Conservation (phyloP, 2,888 invertebrate genomes). For the Xestobium rufovillosum region DNA sequence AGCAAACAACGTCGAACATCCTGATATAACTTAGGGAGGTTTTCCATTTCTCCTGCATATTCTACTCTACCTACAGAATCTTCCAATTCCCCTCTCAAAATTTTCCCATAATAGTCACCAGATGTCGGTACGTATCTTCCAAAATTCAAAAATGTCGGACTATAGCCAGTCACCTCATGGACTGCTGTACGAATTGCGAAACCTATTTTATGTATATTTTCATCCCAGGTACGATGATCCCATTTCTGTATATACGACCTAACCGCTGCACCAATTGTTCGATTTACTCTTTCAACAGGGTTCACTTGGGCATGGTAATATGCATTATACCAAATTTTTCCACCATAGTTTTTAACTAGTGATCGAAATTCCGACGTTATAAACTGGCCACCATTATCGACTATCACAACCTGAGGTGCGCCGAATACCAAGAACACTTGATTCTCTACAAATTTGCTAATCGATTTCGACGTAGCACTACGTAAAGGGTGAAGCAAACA, state of each 20-base stretch:
- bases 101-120: constrained; percentile 15
- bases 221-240: constrained; percentile 16
- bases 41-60: constrained; percentile 6
- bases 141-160: constrained; percentile 17
- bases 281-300: constrained; percentile 17
- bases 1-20: constrained; percentile 8
- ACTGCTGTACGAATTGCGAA: constrained; percentile 16
- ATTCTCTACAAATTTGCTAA: constrained; percentile 14
- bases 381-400: constrained; percentile 21
- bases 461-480: constrained; percentile 10
- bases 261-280: constrained; percentile 16
- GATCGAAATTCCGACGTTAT: constrained; percentile 11
- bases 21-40: constrained; percentile 6
- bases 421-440: constrained; percentile 20
- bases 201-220: constrained; percentile 15
- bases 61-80: no score
- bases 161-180: constrained; percentile 19
- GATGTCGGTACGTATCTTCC: constrained; percentile 15
- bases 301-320: constrained; percentile 19
- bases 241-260: constrained; percentile 18
- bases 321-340: constrained; percentile 15
- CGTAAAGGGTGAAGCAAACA: constrained; percentile 14
- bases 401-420: constrained; percentile 19
- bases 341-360: constrained; percentile 17
- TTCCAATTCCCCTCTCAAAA: constrained; percentile 6